These are phyloP conservation scores for Lycaon pictus DNA, from an alignment of 2,113 vertebrate species.

Conservation along the genomic window DNA sequence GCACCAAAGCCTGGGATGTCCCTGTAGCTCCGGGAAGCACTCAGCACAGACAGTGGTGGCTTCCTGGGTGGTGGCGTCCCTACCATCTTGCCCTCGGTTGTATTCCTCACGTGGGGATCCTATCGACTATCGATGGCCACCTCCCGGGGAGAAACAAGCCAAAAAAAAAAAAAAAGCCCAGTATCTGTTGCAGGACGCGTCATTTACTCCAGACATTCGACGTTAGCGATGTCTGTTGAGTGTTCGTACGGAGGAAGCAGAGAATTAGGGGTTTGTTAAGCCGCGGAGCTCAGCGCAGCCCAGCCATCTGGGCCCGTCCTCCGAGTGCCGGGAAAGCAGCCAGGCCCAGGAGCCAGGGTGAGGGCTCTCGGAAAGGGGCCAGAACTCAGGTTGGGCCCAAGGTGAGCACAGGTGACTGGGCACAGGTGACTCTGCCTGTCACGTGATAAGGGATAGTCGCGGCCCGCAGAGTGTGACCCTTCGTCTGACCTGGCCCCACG, in stretches of 20 bases:
- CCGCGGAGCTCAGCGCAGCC: not conserved
- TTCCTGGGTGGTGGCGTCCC: not conserved
- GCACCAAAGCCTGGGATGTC: fast-evolving
- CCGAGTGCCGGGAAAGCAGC: not conserved
- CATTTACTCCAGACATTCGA: not conserved
- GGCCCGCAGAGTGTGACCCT: no score
- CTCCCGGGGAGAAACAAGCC: not conserved
- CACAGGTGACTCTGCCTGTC: not conserved
- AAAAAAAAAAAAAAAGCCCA: not conserved
- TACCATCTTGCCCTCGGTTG: no score
- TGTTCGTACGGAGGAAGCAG: not conserved
- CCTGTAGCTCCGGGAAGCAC: no score
- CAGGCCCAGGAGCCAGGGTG: not conserved
- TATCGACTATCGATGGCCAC: not conserved
- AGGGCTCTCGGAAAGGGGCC: not conserved
- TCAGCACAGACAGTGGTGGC: fast-evolving
- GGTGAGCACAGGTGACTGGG: not conserved
- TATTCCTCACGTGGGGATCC: not conserved
- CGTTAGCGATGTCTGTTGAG: not conserved
- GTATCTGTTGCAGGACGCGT: not conserved
- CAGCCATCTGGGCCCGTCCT: not conserved
- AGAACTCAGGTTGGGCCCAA: not conserved
- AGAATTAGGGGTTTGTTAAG: no score
- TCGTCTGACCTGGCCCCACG: not conserved
- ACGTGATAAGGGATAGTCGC: fast-evolving